A percentile compares a stretch with the other conserved stretches of the same genome.
Conservation (phyloP, 2,888 invertebrate species). For the Nycteola revayana region DNA sequence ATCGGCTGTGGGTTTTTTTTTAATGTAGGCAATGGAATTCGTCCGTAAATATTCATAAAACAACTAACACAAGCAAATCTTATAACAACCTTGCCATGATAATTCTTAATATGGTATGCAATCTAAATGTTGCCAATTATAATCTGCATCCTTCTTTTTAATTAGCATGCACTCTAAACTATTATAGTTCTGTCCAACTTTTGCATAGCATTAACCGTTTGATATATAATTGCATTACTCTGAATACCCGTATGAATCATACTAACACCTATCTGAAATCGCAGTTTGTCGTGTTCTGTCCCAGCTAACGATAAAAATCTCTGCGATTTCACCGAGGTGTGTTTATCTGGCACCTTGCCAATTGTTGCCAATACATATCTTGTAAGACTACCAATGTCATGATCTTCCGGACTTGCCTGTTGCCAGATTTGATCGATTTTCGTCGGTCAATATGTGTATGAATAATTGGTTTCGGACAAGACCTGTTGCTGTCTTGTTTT, state of each 20-base stretch:
- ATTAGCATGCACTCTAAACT: too few species aligned
- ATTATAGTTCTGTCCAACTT: too few species aligned
- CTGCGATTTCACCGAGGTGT: conserved; percentile 28
- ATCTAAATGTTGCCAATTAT: too few species aligned
- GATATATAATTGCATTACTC: too few species aligned
- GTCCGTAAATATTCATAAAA: too few species aligned
- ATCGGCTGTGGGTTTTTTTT: too few species aligned
- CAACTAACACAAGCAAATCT: too few species aligned
- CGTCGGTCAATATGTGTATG: conserved; percentile 27
- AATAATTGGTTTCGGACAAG: conserved; percentile 6
- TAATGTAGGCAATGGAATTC: too few species aligned
- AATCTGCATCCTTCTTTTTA: too few species aligned
- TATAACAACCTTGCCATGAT: too few species aligned
- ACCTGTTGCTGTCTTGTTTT: neutral
- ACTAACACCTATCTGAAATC: conserved; percentile 34
- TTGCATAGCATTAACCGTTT: too few species aligned
- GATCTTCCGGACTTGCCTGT: conserved; percentile 32
- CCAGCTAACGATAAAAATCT: conserved; percentile 33
- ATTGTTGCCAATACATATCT: conserved; percentile 22
- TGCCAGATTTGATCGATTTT: conserved; percentile 35
- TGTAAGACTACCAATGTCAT: conserved; percentile 40
- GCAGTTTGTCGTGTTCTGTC: conserved; percentile 26
- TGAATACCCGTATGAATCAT: conserved; percentile 1
- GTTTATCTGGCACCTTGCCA: conserved; percentile 36
- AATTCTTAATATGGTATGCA: too few species aligned